These are phyloP conservation scores for Ditylenchus weischeri DNA, from an alignment of 2,888 invertebrate genomes.

Conservation along the genomic window DNA sequence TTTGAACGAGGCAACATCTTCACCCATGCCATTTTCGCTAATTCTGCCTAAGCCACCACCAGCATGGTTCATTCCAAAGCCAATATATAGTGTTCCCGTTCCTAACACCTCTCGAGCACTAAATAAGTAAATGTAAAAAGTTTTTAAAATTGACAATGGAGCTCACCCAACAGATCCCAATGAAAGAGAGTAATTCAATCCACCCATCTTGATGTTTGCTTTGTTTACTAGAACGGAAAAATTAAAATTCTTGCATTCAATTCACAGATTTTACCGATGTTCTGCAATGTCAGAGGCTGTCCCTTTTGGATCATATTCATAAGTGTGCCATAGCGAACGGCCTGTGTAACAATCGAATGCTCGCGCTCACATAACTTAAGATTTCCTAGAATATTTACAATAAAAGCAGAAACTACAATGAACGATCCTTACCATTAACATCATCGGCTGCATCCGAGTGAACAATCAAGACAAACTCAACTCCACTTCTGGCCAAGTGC, in stretches of 20 bases:
- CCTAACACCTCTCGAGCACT: slow-evolving; percentile 7
- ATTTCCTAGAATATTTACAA: not conserved
- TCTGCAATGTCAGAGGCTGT: slow-evolving; percentile 20
- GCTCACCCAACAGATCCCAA: not conserved
- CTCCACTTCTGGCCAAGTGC: not conserved
- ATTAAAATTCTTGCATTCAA: not conserved
- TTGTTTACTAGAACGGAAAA: slow-evolving; percentile 37
- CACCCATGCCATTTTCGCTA: slow-evolving; percentile 9
- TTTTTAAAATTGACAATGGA: not conserved
- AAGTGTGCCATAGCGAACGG: slow-evolving; percentile 13
- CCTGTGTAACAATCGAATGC: slow-evolving; percentile 20
- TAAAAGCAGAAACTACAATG: not conserved
- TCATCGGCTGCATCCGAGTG: slow-evolving; percentile 30
- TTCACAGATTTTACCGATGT: slow-evolving; percentile 15
- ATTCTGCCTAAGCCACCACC: slow-evolving; percentile 28
- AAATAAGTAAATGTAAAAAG: not conserved
- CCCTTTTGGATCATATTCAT: slow-evolving; percentile 16
- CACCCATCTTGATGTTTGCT: slow-evolving; percentile 34
- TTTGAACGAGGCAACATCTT: not conserved
- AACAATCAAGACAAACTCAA: slow-evolving; percentile 18
- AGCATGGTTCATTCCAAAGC: slow-evolving; percentile 34
- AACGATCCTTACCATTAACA: slow-evolving; percentile 10
- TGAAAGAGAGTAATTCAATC: slow-evolving; percentile 27
- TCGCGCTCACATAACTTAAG: slow-evolving; percentile 20
- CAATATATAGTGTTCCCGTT: slow-evolving; percentile 19